Evolutionary conservation across 1,140 invertebrate species (phyloP).

Genomic region (Rhopalosiphum padi): DNA sequence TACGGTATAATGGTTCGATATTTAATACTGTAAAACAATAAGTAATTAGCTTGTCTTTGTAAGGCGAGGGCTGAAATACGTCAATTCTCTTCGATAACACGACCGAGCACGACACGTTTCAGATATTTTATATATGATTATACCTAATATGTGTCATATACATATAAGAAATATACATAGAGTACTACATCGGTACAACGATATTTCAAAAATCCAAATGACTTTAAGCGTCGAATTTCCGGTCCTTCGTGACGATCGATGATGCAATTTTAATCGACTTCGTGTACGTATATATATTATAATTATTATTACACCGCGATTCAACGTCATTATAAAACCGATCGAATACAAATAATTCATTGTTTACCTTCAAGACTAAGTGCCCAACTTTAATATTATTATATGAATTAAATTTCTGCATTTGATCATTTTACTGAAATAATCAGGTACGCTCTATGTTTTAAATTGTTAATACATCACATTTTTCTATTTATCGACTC

Average conservation of each 20-base stretch:
- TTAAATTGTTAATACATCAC: no score
- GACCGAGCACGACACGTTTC: background rate
- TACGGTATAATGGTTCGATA: background rate
- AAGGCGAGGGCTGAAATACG: background rate
- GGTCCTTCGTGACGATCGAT: background rate
- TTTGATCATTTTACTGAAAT: background rate
- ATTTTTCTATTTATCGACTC: no score
- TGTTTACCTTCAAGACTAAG: background rate
- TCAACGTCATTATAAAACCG: background rate
- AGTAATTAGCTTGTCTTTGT: constrained; percentile 6
- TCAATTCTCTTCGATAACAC: background rate
- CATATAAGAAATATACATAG: background rate
- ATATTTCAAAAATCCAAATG: background rate
- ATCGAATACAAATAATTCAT: background rate
- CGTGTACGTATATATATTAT: background rate
- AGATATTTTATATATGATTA: background rate
- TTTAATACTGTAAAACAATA: constrained; percentile 7
- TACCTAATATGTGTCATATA: background rate
- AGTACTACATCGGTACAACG: background rate
- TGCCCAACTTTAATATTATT: background rate
- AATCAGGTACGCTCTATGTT: background rate
- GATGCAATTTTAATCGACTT: background rate
- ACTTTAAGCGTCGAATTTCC: background rate
- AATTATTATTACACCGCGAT: background rate
- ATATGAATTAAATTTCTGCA: background rate